A percentile compares a stretch with the other conserved stretches of the same genome.
Conservation (phyloP, 2,797 vertebrate genomes). For the Myotis pilosus region DNA sequence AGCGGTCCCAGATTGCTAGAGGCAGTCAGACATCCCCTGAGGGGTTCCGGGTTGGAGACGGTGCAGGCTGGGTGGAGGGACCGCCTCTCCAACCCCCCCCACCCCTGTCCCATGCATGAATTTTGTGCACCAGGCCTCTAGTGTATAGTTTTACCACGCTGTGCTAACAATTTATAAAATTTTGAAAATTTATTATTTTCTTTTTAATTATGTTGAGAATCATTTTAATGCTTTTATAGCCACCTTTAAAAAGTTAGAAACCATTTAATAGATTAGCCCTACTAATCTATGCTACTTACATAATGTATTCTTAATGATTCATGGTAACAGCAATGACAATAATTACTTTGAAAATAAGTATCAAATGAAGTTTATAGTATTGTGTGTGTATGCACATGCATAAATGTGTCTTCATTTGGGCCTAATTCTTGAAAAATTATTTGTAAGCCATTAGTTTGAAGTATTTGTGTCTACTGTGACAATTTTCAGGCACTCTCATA, state of each 20-base stretch:
- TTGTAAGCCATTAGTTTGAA: neutral
- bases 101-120: too few species aligned
- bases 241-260: neutral
- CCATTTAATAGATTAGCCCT: neutral
- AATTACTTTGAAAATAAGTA: slow-evolving; percentile 6
- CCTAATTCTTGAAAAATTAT: neutral
- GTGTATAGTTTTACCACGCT: neutral
- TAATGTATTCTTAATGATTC: neutral
- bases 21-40: too few species aligned
- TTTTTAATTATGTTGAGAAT: neutral
- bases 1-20: too few species aligned
- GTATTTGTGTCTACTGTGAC: neutral
- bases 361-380: neutral
- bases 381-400: neutral
- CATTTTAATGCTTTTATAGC: neutral
- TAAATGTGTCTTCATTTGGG: neutral
- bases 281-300: neutral
- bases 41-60: too few species aligned
- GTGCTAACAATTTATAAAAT: neutral
- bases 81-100: too few species aligned
- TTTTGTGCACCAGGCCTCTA: too few species aligned
- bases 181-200: neutral
- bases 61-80: too few species aligned
- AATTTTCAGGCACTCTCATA: neutral
- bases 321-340: neutral